A percentile compares a stretch with the other conserved stretches of the same genome.
phyloP scores from a whole-genome alignment of 2,113 vertebrate genomes.

The Petrocephalus zakoni region DNA sequence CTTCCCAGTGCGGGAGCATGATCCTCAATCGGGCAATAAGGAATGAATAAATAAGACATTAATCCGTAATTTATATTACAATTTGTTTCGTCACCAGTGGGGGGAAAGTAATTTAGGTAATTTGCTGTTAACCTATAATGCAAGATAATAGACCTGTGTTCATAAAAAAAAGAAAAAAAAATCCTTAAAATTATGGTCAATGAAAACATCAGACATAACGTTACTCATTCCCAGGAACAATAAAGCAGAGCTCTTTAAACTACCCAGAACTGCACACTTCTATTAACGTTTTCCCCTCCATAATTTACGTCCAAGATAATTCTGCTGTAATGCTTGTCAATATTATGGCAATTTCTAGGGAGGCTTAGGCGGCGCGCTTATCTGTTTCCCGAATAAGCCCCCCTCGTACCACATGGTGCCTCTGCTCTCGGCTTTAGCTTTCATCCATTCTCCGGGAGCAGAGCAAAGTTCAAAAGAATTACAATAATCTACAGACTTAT shows the following conservation, averaged over 20 bases:
- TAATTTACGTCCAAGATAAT: conserved; percentile 43
- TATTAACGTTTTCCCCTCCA: conserved; percentile 39
- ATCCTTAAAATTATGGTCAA: not conserved
- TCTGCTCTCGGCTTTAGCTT: conserved; percentile 40
- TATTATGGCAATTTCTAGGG: conserved; percentile 46
- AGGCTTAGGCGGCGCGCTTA: conserved; percentile 47
- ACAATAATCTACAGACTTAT: conserved; percentile 48
- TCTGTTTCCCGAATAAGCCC: conserved; percentile 45
- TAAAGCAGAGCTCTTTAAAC: not conserved
- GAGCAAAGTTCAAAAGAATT: conserved; percentile 58
- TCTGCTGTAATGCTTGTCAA: conserved; percentile 46
- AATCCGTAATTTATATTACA: not conserved
- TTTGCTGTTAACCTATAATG: not conserved
- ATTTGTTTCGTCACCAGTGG: not conserved
- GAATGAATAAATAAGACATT: not conserved
- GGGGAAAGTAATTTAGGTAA: not conserved
- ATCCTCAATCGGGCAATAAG: not conserved
- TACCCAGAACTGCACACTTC: conserved; percentile 40
- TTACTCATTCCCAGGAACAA: not conserved
- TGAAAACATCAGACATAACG: not conserved
- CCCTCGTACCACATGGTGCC: conserved; percentile 31
- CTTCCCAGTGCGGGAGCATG: not conserved
- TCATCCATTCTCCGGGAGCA: conserved; percentile 48
- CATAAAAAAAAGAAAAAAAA: not conserved
- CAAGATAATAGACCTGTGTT: not conserved